Evolutionary conservation across 2,113 vertebrate species (phyloP), one percentile per base, ranked within the genome.

Genomic region (Salminus brasiliensis): DNA sequence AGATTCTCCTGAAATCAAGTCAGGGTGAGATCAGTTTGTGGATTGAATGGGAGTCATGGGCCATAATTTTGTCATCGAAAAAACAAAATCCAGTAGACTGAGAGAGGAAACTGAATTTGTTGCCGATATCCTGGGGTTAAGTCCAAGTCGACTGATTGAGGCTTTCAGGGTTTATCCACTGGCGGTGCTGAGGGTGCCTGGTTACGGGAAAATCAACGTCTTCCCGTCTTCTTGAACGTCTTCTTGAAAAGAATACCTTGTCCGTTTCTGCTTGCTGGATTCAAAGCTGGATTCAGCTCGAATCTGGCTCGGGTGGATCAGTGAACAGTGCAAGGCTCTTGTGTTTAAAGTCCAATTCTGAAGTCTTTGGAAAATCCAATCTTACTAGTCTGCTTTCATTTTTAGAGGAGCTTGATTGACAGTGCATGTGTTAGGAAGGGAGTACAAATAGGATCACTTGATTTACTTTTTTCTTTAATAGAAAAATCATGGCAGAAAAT

Each of bases 61-160:
- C 45, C 55, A 57, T 43, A 29, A 29, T 63, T 65, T 72, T 72
- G 32, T 74, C 49, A 67, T 67, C 30, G 39, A 69, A 69, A 23
- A 63, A 32, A 43, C 29, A 39, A 60, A 60, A 78, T 82, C 57
- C 70, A 30, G 23, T 62, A 29, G 39, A 72, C 63, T 81, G 30
- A 6, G 2, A 60, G 32, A 57, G 30, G 27, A 57, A 52, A 68
- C 53, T 53, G 57, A 55, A 65, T 70, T 66, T 81, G 73, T 43
- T 69, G 66, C 80, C 60, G 73, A 62, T 81, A 72, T 65, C 45
- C 73, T 81, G 67, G 76, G 76, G 76, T 81, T 76, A 75, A 81
- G 76, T 53, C 70, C 53, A 30, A 60, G 52, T 74, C n/a, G 34
- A 74, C 49, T 74, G 70, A 74, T 80, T 78, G 71, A 65, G 34